These are phyloP conservation scores for Phocoena sinus DNA, from an alignment of 2,113 vertebrate genomes.

Conservation along the genomic window DNA sequence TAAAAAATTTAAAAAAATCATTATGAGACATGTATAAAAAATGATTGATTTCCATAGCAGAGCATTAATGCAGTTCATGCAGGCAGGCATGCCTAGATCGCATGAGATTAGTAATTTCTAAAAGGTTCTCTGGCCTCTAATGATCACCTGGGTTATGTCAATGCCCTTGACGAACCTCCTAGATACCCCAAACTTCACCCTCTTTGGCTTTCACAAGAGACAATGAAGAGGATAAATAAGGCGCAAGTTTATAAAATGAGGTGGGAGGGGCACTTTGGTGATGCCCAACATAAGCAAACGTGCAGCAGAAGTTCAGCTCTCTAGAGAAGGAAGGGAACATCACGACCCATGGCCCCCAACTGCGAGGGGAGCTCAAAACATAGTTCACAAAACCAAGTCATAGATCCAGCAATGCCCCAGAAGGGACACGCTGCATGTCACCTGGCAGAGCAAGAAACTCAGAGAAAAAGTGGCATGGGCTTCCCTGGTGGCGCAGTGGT, in stretches of 20 bases:
- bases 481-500: too few relatives aligned
- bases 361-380: neutral
- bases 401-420: neutral
- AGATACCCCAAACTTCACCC: neutral
- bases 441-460: neutral
- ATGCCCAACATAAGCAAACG: neutral
- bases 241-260: neutral
- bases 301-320: neutral
- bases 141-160: neutral
- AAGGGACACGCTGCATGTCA: neutral
- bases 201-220: neutral
- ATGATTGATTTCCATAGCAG: too few relatives aligned
- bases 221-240: neutral
- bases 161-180: neutral
- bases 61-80: too few relatives aligned
- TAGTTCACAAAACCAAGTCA: neutral
- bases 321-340: too few relatives aligned
- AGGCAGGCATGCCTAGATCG: too few relatives aligned
- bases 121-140: neutral
- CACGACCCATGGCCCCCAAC: neutral
- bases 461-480: neutral
- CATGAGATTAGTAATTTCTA: neutral
- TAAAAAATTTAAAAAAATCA: too few relatives aligned
- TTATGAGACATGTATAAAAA: too few relatives aligned
- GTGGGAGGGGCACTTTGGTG: neutral